phyloP scores from a whole-genome alignment of 2,888 invertebrate genomes.

The Hirtodrosophila duncani region DNA sequence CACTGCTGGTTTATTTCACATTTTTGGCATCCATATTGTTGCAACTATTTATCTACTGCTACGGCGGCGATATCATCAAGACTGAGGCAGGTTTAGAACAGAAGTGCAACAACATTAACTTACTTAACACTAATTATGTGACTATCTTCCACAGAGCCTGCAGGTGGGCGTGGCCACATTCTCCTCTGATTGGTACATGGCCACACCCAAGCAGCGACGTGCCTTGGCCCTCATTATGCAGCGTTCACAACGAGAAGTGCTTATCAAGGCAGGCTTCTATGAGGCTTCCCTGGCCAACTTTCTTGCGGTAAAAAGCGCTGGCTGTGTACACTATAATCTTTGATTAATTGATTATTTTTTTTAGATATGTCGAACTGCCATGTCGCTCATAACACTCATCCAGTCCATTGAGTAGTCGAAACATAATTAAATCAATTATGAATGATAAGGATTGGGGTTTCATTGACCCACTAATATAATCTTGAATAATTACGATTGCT shows the following conservation, averaged over 20 bases:
- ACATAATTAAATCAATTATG: neutral
- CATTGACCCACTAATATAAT: neutral
- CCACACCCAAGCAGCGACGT: constrained; percentile 61
- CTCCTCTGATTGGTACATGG: constrained; percentile 68
- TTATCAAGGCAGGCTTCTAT: constrained; percentile 74
- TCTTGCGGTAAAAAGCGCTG: constrained; percentile 56
- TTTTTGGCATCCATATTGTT: constrained; percentile 72
- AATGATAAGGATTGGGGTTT: neutral
- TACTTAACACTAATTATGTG: neutral
- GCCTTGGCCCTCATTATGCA: constrained; percentile 62
- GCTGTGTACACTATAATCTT: neutral
- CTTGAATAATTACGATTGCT: constrained; percentile 1
- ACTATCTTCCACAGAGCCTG: constrained; percentile 55
- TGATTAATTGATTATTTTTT: neutral
- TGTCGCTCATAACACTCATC: constrained; percentile 71
- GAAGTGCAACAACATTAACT: too few relatives aligned
- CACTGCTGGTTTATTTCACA: constrained; percentile 58
- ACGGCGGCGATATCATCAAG: constrained; percentile 75
- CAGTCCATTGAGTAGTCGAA: constrained; percentile 64
- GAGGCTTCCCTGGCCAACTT: constrained; percentile 75
- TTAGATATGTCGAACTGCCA: constrained; percentile 68
- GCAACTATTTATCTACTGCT: constrained; percentile 75
- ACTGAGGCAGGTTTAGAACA: constrained; percentile 62
- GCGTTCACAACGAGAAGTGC: constrained; percentile 67
- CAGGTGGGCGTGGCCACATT: constrained; percentile 68